These are phyloP conservation scores for Norana najaformis DNA, from an alignment of 2,888 invertebrate genomes.

Conservation along the genomic window DNA sequence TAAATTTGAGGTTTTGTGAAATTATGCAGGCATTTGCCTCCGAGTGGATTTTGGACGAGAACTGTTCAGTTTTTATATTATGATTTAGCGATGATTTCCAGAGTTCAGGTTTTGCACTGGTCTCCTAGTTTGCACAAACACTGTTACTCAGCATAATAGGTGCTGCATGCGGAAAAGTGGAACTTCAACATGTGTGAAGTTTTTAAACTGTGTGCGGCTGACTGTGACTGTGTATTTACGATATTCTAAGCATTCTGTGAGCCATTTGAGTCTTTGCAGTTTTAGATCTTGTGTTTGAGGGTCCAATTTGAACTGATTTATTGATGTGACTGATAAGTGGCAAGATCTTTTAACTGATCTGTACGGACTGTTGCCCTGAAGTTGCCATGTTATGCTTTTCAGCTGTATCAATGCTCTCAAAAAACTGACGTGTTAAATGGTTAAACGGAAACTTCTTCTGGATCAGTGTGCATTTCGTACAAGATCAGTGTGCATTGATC, in stretches of 20 bases:
- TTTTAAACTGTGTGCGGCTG: not conserved
- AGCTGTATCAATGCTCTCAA: too few species aligned
- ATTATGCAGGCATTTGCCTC: not conserved
- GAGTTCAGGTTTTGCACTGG: not conserved
- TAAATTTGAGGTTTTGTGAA: not conserved
- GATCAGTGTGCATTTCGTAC: too few species aligned
- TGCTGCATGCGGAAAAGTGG: too few species aligned
- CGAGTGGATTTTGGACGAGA: not conserved
- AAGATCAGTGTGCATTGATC: too few species aligned
- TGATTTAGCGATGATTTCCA: not conserved
- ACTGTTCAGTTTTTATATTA: not conserved
- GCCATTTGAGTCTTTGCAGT: not conserved
- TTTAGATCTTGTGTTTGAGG: not conserved
- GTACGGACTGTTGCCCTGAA: not conserved
- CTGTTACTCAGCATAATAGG: not conserved
- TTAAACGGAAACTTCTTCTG: too few species aligned
- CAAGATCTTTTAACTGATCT: not conserved
- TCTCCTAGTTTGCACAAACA: not conserved
- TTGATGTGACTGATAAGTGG: not conserved
- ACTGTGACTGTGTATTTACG: not conserved
- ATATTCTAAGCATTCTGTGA: not conserved
- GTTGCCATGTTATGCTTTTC: too few species aligned
- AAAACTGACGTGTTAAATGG: too few species aligned
- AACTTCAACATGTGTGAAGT: not conserved
- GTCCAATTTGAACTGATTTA: not conserved